phyloP scores from a whole-genome alignment of 2,888 invertebrate species.

The Acleris literana region DNA sequence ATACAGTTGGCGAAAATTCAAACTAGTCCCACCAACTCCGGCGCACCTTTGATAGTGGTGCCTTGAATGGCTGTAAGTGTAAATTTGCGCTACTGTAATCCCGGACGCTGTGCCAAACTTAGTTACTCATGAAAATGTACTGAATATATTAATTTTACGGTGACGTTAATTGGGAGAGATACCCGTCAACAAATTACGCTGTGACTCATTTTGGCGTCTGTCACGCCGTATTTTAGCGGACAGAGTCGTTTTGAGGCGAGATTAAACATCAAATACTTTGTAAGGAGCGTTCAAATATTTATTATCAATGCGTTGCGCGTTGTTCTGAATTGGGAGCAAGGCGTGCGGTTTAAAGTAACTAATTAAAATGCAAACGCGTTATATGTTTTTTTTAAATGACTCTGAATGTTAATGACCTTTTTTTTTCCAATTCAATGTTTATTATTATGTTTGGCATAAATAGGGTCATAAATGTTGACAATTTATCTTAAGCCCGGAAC shows the following conservation, averaged over 20 bases:
- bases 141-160: conserved; percentile 51
- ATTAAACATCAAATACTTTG: conserved; percentile 11
- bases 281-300: conserved; percentile 15
- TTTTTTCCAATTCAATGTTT: too few relatives aligned
- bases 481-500: too few relatives aligned
- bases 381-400: background rate
- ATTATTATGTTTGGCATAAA: too few relatives aligned
- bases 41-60: conserved; percentile 14
- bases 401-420: background rate
- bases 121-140: conserved; percentile 40
- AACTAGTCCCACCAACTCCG: background rate
- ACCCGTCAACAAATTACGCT: conserved; percentile 50
- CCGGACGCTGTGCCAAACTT: conserved; percentile 34
- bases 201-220: conserved; percentile 38
- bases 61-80: conserved; percentile 3
- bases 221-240: conserved; percentile 18
- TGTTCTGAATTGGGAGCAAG: background rate
- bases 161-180: conserved; percentile 48
- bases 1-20: conserved; percentile 10
- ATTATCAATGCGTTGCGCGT: background rate
- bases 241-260: background rate
- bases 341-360: background rate
- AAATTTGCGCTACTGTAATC: conserved; percentile 19
- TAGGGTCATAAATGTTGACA: too few relatives aligned
- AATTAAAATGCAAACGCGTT: background rate